Conservation (phyloP, 2,113 vertebrate species). For the Nymphicus hollandicus region DNA sequence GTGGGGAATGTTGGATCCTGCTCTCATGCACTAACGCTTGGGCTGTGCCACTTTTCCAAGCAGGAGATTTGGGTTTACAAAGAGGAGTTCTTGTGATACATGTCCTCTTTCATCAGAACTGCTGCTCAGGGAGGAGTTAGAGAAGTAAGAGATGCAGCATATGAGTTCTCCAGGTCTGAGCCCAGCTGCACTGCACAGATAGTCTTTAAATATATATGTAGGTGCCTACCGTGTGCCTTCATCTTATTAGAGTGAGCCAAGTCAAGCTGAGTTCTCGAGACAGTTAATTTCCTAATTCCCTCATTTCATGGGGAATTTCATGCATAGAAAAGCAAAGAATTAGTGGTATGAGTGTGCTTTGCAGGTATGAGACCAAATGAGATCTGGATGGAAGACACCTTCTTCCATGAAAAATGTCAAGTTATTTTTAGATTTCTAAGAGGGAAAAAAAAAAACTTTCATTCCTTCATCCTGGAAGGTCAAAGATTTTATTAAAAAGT, state of each 20-base stretch:
- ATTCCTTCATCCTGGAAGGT: conserved; percentile 9
- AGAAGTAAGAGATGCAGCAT: not conserved
- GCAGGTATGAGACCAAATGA: not conserved
- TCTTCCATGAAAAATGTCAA: conserved; percentile 43
- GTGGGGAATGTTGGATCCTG: not conserved
- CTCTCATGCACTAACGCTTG: not conserved
- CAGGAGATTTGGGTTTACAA: not conserved
- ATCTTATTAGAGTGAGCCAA: conserved; percentile 24
- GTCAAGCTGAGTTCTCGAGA: conserved; percentile 15
- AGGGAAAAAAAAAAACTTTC: not conserved
- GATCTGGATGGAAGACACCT: not conserved
- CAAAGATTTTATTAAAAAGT: conserved; percentile 45
- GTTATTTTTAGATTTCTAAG: conserved; percentile 23
- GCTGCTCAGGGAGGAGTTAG: not conserved
- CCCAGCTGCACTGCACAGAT: not conserved
- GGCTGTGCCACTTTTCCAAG: not conserved
- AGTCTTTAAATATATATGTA: not conserved
- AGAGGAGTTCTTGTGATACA: not conserved
- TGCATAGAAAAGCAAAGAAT: conserved; percentile 2
- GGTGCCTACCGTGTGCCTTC: not conserved
- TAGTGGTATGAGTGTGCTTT: conserved; percentile 1
- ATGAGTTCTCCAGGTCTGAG: not conserved
- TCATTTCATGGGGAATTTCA: conserved; percentile 63
- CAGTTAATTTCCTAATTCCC: conserved; percentile 47
- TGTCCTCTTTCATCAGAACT: not conserved